Base-by-base conservation (phyloP, 2,797 vertebrate species). In the Molossus alvarezi region DNA sequence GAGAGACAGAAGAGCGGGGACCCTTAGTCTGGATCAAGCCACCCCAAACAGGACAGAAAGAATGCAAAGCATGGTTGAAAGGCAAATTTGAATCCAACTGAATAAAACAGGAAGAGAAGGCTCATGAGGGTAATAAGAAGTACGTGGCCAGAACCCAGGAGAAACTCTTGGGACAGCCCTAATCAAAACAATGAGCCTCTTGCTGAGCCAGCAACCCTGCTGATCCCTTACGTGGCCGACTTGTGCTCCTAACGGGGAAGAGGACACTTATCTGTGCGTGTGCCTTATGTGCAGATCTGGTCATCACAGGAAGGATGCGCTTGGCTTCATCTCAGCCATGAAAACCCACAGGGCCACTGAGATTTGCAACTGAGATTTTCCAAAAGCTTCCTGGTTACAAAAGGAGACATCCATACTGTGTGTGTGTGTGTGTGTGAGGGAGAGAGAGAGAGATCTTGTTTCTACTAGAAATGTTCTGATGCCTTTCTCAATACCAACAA, bases 41-140 rank as follows among this genome's bases (percentile, higher is more conserved):
- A 29, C 8, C 67, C 37, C 41, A 60, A 57, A 60, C 48, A 55
- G 65, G 18, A 58, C 23, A 85, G 77, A 57, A 82, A 95, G 33
- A 51, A 75, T 33, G 53, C 62, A 83, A 79, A 85, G 53, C 21
- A 57, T 23, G 81, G 81, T 27, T 69, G 48, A 92, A 96, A 85
- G 72, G 75, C n/a, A 88, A 71, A 90, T n/a, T 37, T 64, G 33
- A 77, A 11, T 64, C 58, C 45, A 53, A 65, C 75, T 55, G 27
- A 58, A 41, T 76, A 15, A 88, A 84, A 62, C 18, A 75, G 73
- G 65, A 87, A 94, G 57, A 85, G 27, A 91, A 77, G 18, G 9
- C 53, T 88, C 60, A 79, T 0, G 33, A 64, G 45, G 11, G 41
- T 33, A 95, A 90, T 88, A 82, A 90, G 45, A 93, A 71, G 71